Conservation (phyloP, 2,113 vertebrate species). For the Alligator mississippiensis region DNA sequence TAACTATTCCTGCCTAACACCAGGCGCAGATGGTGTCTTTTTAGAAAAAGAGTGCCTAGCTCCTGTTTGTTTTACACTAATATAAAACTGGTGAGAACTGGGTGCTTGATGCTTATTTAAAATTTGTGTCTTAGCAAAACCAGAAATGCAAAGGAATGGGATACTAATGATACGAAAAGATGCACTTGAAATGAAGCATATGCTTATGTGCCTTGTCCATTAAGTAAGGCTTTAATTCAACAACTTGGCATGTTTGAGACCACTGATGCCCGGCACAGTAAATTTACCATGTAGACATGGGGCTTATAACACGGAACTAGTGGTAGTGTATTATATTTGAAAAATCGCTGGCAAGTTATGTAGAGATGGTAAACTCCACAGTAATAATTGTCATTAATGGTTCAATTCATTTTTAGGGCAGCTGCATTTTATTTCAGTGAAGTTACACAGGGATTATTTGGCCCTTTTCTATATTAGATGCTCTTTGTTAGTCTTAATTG, state of each 20-base stretch:
- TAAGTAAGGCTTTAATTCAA: too few relatives aligned
- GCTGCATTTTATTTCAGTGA: conserved; percentile 24
- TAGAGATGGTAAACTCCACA: background rate
- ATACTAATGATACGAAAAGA: background rate
- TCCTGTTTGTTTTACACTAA: background rate
- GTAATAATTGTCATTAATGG: conserved; percentile 32
- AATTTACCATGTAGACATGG: background rate
- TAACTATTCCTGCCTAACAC: too few relatives aligned
- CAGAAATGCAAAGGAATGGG: background rate
- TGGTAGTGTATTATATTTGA: conserved; percentile 14
- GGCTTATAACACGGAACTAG: background rate
- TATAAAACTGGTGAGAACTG: background rate
- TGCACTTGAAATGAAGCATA: background rate
- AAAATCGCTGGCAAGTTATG: conserved; percentile 33
- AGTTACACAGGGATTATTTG: background rate
- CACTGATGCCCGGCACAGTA: background rate
- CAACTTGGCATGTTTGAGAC: too few relatives aligned
- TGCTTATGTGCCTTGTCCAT: background rate
- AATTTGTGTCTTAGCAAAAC: background rate
- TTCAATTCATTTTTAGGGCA: background rate
- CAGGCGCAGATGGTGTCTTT: too few relatives aligned
- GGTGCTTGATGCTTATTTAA: background rate
- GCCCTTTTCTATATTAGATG: conserved; percentile 2
- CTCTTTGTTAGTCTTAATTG: background rate
- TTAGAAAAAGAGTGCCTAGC: background rate